Conservation (phyloP, 2,113 vertebrate genomes). For the Poecile atricapillus region DNA sequence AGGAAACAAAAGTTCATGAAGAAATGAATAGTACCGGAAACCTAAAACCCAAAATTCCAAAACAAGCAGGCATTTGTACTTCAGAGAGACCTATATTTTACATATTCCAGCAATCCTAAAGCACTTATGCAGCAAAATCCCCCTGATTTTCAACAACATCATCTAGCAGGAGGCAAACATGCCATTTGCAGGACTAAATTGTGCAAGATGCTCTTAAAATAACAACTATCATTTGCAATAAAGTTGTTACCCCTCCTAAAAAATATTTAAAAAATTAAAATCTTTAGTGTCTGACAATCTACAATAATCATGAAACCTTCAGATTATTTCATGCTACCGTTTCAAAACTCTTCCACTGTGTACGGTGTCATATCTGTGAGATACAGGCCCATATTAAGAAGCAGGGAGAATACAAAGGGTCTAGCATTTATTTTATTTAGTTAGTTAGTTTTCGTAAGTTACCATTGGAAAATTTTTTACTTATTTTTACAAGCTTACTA, state of each 20-base stretch:
- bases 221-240: background rate
- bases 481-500: background rate
- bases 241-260: background rate
- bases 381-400: background rate
- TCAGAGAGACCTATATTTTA: slow-evolving; percentile 14
- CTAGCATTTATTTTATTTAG: background rate
- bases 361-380: background rate
- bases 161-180: background rate
- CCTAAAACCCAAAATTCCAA: slow-evolving; percentile 27
- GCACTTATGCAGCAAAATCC: background rate
- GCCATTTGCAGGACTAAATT: background rate
- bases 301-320: background rate
- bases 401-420: background rate
- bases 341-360: background rate
- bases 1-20: slow-evolving; percentile 41
- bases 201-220: background rate
- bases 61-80: slow-evolving; percentile 40
- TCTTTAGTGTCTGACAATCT: background rate
- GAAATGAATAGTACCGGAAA: slow-evolving; percentile 12
- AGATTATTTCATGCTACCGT: background rate
- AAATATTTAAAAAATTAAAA: background rate
- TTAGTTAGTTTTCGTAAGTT: background rate
- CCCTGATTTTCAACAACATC: background rate
- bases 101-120: background rate
- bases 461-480: background rate